Conservation (phyloP, 2,888 invertebrate species). For the Diadromus collaris region DNA sequence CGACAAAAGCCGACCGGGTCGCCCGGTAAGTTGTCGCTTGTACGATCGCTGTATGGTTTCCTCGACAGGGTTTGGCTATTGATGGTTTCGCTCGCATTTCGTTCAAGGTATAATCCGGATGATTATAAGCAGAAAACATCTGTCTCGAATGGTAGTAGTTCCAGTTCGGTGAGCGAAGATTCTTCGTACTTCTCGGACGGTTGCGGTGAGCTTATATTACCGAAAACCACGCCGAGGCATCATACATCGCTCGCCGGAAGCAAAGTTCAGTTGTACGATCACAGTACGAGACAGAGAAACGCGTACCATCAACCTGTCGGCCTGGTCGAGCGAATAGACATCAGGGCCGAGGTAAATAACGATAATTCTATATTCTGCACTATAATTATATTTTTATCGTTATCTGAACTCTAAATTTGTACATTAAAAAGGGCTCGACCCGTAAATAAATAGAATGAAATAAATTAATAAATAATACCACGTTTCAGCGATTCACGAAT, state of each 20-base stretch:
- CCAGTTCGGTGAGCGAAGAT: constrained; percentile 74
- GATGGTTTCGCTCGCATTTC: constrained; percentile 14
- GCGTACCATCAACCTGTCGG: constrained; percentile 71
- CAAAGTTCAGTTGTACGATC: constrained; percentile 75
- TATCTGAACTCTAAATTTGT: too few species aligned
- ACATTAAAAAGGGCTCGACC: too few species aligned
- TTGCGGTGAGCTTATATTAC: constrained; percentile 48
- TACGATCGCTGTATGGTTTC: neutral
- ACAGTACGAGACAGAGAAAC: constrained; percentile 71
- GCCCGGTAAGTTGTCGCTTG: constrained; percentile 65
- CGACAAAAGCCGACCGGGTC: constrained; percentile 69
- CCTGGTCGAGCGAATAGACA: constrained; percentile 73
- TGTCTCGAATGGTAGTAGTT: constrained; percentile 66
- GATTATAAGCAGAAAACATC: constrained; percentile 73
- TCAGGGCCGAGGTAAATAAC: constrained; percentile 69
- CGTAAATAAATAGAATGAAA: too few species aligned
- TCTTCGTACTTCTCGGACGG: constrained; percentile 76
- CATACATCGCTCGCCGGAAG: constrained; percentile 61
- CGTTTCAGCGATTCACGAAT: neutral
- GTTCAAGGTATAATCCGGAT: constrained; percentile 72
- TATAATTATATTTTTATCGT: too few species aligned
- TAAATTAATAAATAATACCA: too few species aligned
- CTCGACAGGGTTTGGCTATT: constrained; percentile 8
- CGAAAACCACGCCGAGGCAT: constrained; percentile 61
- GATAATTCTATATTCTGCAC: neutral